Conservation (phyloP, 2,797 vertebrate species). For the Hippocampus kuda region DNA sequence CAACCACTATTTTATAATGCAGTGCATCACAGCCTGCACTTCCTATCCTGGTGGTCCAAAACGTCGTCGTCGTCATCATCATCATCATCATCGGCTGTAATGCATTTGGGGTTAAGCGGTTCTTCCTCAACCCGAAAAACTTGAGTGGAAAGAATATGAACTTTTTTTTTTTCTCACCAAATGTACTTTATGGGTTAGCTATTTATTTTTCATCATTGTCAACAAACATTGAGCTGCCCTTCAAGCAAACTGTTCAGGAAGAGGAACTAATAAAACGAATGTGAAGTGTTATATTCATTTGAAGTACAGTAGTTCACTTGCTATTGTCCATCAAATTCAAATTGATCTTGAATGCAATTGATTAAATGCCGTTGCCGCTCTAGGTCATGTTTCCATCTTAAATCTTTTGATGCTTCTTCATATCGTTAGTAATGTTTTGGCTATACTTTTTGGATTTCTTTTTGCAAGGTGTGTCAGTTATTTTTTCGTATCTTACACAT, state of each 20-base stretch:
- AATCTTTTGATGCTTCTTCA: not conserved
- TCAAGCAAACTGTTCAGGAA: conserved; percentile 16
- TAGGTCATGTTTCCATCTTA: not conserved
- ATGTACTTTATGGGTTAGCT: not conserved
- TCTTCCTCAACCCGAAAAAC: conserved; percentile 13
- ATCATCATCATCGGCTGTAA: conserved; percentile 16
- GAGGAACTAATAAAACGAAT: conserved; percentile 34
- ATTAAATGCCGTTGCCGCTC: not conserved
- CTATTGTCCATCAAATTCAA: not conserved
- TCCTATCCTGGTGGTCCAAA: conserved; percentile 24
- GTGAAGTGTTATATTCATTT: conserved; percentile 8
- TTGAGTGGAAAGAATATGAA: conserved; percentile 16
- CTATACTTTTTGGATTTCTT: not conserved
- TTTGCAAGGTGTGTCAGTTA: not conserved
- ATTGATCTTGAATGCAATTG: not conserved
- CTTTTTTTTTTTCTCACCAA: conserved; percentile 7
- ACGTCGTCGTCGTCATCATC: conserved; percentile 4
- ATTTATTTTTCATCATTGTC: not conserved
- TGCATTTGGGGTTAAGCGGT: conserved; percentile 9
- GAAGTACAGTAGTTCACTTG: not conserved
- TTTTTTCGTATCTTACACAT: not conserved
- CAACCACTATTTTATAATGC: conserved; percentile 7
- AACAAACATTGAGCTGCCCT: not conserved
- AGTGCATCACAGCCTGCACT: conserved; percentile 12
- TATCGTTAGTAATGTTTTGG: not conserved